phyloP scores from a whole-genome alignment of 2,797 vertebrate species.

The Austrolebias charrua region DNA sequence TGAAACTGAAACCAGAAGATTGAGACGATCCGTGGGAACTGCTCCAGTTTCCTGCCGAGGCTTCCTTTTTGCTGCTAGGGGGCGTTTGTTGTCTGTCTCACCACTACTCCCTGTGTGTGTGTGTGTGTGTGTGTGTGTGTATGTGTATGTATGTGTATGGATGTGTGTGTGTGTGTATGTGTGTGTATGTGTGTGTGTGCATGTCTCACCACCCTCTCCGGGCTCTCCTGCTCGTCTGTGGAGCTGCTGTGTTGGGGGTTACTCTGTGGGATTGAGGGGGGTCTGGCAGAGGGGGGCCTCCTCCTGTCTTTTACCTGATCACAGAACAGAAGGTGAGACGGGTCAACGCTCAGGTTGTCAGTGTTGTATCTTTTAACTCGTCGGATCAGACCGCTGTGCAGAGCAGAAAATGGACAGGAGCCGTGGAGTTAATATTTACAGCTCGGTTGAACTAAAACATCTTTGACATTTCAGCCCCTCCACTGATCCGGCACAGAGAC shows the following conservation, averaged over 20 bases:
- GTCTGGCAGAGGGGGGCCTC: conserved; percentile 70
- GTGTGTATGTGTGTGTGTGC: background rate
- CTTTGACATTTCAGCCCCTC: background rate
- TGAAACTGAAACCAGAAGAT: too few species aligned
- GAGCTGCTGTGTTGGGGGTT: conserved; percentile 70
- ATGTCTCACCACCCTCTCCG: conserved; percentile 78
- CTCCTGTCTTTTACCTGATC: conserved; percentile 78
- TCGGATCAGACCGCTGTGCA: background rate
- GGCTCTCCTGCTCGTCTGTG: conserved; percentile 79
- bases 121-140: background rate
- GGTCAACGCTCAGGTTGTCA: background rate
- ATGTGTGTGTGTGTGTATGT: background rate
- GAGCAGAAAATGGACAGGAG: background rate
- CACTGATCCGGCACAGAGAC: background rate
- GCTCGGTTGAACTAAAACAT: conserved; percentile 3
- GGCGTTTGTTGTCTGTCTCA: too few species aligned
- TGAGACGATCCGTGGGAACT: too few species aligned
- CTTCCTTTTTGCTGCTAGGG: too few species aligned
- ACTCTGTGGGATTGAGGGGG: conserved; percentile 62
- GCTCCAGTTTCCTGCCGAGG: too few species aligned
- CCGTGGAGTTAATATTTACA: background rate
- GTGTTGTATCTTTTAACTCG: conserved; percentile 5
- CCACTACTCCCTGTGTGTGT: too few species aligned
- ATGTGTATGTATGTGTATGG: too few species aligned
- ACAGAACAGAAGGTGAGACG: conserved; percentile 12